phyloP scores from a whole-genome alignment of 2,888 invertebrate species.

The Trypoxylon attenuatum region DNA sequence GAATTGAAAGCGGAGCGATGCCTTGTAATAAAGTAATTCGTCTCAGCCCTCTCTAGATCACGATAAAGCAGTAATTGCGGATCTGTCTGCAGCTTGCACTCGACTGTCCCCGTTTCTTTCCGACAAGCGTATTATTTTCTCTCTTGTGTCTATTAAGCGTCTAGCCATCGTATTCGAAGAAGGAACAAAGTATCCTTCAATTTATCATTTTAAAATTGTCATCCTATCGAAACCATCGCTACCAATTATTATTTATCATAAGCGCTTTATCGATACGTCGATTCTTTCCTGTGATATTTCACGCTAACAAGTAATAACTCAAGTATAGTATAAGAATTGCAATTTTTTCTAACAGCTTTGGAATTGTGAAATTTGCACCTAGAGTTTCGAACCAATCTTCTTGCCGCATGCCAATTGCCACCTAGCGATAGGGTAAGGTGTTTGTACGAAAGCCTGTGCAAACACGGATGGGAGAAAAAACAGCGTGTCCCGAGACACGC shows the following conservation, averaged over 20 bases:
- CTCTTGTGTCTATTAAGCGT: constrained; percentile 32
- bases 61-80: constrained; percentile 54
- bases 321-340: too few species aligned
- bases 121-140: constrained; percentile 38
- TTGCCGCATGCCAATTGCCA: constrained; percentile 39
- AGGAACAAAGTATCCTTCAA: too few species aligned
- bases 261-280: too few species aligned
- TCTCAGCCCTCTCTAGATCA: constrained; percentile 38
- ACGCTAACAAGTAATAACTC: too few species aligned
- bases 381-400: constrained; percentile 33
- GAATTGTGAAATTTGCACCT: constrained; percentile 18
- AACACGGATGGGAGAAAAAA: constrained; percentile 41
- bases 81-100: constrained; percentile 38
- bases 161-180: too few species aligned
- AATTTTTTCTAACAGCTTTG: constrained; percentile 17
- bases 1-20: constrained; percentile 50
- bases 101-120: constrained; percentile 45
- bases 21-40: constrained; percentile 55
- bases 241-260: too few species aligned
- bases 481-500: constrained; percentile 40
- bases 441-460: constrained; percentile 35
- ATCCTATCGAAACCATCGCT: too few species aligned
- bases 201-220: too few species aligned
- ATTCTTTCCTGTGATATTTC: too few species aligned
- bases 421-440: constrained; percentile 34